A percentile compares a stretch with the other conserved stretches of the same genome.
These are phyloP conservation scores for Acanthornis magna DNA, from an alignment of 2,797 vertebrate species.

Conservation along the genomic window DNA sequence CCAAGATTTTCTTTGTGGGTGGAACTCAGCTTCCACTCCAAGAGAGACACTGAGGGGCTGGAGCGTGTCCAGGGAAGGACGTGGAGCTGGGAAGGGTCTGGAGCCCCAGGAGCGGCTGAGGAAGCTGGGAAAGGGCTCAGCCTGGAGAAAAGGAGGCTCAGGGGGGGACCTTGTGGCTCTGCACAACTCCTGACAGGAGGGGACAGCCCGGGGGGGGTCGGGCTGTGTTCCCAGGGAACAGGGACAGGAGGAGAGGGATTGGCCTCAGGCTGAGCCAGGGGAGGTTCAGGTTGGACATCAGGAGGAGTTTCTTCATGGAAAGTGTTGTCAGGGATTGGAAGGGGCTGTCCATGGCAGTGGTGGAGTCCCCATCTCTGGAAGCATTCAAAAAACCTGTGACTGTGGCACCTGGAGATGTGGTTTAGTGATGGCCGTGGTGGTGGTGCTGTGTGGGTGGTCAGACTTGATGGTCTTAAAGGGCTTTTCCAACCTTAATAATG, in stretches of 20 bases:
- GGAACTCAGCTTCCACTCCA: neutral
- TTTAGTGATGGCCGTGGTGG: neutral
- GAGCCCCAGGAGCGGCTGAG: neutral
- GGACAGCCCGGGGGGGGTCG: fast-evolving
- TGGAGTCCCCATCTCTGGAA: neutral
- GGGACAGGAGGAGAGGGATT: neutral
- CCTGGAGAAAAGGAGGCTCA: neutral
- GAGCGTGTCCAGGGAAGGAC: neutral
- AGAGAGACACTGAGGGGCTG: neutral
- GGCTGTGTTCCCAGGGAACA: neutral
- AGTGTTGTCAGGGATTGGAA: neutral
- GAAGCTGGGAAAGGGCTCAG: neutral
- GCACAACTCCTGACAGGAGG: neutral
- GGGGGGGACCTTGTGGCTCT: neutral
- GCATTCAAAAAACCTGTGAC: fast-evolving
- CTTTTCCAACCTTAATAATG: neutral
- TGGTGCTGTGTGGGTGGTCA: neutral
- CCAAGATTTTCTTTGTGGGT: too few relatives aligned
- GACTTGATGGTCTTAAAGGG: neutral
- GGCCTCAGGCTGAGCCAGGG: neutral
- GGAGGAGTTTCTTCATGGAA: neutral
- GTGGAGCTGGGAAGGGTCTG: neutral
- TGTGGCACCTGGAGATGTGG: neutral
- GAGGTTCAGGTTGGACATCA: neutral
- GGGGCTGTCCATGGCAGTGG: neutral